A percentile compares a stretch with the other conserved stretches of the same genome.
Conservation (phyloP, 2,888 invertebrate genomes). For the Thysanoteuthis rhombus region DNA sequence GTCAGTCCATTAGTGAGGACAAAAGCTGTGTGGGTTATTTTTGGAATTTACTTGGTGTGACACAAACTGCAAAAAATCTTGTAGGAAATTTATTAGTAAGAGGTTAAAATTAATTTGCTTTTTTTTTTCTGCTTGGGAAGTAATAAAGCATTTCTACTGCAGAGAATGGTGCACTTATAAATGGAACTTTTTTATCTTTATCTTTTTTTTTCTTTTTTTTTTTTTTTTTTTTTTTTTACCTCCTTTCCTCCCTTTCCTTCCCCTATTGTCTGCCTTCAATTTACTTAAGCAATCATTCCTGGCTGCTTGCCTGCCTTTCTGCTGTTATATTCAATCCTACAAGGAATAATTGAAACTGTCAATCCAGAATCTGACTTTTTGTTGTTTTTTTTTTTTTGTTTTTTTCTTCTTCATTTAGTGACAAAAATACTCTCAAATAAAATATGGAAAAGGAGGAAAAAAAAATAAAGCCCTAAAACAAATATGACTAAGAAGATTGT, state of each 20-base stretch:
- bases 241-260: too few relatives aligned
- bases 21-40: not conserved
- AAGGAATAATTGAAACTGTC: not conserved
- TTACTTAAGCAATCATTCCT: not conserved
- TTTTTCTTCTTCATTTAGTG: not conserved
- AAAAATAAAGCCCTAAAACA: not conserved
- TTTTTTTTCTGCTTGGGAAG: not conserved
- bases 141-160: not conserved
- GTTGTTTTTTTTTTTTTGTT: not conserved
- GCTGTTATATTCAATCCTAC: too few relatives aligned
- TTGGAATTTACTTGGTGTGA: not conserved
- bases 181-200: too few relatives aligned
- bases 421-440: too few relatives aligned
- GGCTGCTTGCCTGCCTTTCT: not conserved
- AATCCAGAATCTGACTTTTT: not conserved
- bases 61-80: not conserved
- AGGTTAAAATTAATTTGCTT: too few relatives aligned
- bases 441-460: too few relatives aligned
- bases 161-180: not conserved
- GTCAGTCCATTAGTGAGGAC: not conserved
- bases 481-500: not conserved
- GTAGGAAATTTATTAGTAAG: too few relatives aligned
- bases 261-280: not conserved
- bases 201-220: too few relatives aligned
- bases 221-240: too few relatives aligned